Evolutionary conservation across 2,113 vertebrate genomes (phyloP).

Genomic region (Myiozetetes cayanensis): DNA sequence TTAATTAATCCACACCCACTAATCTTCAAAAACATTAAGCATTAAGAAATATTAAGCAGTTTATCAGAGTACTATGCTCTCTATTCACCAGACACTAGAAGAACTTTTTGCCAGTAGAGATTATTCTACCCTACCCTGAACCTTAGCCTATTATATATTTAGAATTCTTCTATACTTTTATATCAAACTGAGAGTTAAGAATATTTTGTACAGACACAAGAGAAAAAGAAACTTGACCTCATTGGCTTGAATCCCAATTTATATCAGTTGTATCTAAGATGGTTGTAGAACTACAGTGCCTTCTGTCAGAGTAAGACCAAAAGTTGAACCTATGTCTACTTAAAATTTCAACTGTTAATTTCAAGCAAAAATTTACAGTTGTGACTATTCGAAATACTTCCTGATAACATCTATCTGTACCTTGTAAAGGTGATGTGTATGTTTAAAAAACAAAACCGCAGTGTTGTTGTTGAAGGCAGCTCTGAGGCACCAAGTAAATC

Average conservation of each 20-base stretch:
- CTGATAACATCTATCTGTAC: neutral
- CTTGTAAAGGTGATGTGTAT: neutral
- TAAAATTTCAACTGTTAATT: neutral
- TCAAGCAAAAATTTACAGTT: neutral
- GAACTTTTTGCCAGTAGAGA: neutral
- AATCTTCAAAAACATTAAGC: neutral
- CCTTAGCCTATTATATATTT: neutral
- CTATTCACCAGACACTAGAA: neutral
- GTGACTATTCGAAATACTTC: neutral
- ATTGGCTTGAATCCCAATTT: neutral
- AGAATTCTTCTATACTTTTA: neutral
- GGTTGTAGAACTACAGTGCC: neutral
- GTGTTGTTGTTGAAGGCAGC: neutral
- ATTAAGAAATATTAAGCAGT: neutral
- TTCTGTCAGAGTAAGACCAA: neutral
- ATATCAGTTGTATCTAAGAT: neutral
- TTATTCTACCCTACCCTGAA: neutral
- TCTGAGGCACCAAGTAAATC: conserved; percentile 30
- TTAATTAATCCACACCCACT: neutral
- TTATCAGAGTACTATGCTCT: neutral
- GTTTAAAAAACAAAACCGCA: neutral
- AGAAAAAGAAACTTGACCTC: neutral
- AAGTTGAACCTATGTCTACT: neutral
- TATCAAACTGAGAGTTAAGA: neutral
- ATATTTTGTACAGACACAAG: neutral